Evolutionary conservation across 2,888 invertebrate species (phyloP).

Genomic region (Hirtodrosophila histrioides): DNA sequence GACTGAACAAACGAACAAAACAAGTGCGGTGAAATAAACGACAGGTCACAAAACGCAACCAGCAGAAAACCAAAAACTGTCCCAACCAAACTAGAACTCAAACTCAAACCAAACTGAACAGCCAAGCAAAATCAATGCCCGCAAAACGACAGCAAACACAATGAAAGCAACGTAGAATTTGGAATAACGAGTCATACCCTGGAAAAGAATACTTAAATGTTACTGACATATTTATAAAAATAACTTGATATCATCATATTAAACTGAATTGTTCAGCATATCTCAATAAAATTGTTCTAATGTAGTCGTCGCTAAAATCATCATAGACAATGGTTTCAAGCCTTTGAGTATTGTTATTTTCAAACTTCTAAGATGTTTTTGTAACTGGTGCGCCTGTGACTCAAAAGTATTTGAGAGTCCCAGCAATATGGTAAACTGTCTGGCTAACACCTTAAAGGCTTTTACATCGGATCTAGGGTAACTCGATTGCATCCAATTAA

Average conservation of each 20-base stretch:
- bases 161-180: conserved; percentile 22
- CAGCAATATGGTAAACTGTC: too few species aligned
- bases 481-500: background rate
- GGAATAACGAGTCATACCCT: conserved; percentile 21
- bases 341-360: too few species aligned
- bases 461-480: background rate
- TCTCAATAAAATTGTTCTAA: too few species aligned
- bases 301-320: too few species aligned
- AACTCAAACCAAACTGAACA: conserved; percentile 29
- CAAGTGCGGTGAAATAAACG: conserved; percentile 48
- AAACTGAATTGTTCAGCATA: too few species aligned
- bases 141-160: conserved; percentile 49
- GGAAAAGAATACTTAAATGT: background rate
- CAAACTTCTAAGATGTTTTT: too few species aligned
- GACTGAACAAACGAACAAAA: conserved; percentile 30
- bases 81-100: conserved; percentile 21
- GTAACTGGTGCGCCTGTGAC: too few species aligned
- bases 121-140: conserved; percentile 66
- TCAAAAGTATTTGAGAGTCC: too few species aligned
- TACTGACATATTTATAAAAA: background rate
- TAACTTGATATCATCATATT: too few species aligned
- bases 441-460: too few species aligned
- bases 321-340: too few species aligned
- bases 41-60: conserved; percentile 27
- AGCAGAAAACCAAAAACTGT: conserved; percentile 42